phyloP scores from a whole-genome alignment of 2,797 vertebrate genomes.

The Capromys pilorides region DNA sequence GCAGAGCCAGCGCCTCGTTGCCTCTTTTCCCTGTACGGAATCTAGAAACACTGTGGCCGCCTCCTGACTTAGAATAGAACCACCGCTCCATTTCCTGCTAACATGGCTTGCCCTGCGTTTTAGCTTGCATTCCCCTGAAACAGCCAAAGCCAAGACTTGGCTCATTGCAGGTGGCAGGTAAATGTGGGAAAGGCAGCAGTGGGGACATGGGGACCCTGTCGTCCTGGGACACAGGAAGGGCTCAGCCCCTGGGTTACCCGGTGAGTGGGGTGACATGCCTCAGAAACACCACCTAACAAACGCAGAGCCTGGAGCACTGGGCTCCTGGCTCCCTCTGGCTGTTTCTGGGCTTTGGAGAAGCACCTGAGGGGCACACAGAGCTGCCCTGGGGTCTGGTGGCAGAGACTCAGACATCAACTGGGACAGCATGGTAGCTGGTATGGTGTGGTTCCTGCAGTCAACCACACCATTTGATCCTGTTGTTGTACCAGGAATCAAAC shows the following conservation, averaged over 20 bases:
- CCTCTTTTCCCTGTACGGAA: neutral
- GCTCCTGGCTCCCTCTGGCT: neutral
- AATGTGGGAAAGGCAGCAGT: neutral
- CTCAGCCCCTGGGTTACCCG: neutral
- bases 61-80: neutral
- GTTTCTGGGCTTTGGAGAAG: neutral
- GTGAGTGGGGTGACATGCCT: neutral
- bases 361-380: neutral
- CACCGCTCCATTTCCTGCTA: neutral
- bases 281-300: neutral
- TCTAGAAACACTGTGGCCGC: neutral
- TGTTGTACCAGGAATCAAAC: too few species aligned
- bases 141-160: neutral
- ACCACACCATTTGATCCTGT: neutral
- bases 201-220: neutral
- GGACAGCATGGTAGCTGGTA: rapidly evolving
- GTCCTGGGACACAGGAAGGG: rapidly evolving
- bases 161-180: neutral
- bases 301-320: neutral
- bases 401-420: neutral
- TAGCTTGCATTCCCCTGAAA: neutral
- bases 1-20: neutral
- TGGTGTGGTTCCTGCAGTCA: neutral
- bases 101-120: neutral
- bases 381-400: rapidly evolving